These are phyloP conservation scores for Lathronympha strigana DNA, from an alignment of 2,888 invertebrate species.

Conservation along the genomic window DNA sequence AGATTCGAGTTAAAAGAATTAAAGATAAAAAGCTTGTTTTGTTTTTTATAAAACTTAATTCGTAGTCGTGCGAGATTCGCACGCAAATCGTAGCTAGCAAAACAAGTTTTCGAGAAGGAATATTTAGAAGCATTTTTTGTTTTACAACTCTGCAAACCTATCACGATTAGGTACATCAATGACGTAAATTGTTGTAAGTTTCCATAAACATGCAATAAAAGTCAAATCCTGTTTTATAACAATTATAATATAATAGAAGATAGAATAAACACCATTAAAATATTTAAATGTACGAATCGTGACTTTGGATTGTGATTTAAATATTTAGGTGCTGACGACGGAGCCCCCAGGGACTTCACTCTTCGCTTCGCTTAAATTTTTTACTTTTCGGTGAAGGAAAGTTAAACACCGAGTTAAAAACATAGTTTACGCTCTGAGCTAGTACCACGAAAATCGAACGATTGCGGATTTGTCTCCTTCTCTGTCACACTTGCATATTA, in stretches of 20 bases:
- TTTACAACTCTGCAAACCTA: slow-evolving; percentile 7
- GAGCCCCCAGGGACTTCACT: too few relatives aligned
- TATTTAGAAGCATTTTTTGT: not conserved
- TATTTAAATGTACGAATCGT: not conserved
- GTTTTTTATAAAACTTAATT: not conserved
- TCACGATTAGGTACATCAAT: slow-evolving; percentile 10
- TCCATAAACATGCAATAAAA: slow-evolving; percentile 2
- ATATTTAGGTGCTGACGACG: too few relatives aligned
- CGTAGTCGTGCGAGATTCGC: not conserved
- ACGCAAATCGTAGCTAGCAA: not conserved
- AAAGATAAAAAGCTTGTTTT: not conserved
- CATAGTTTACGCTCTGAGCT: too few relatives aligned
- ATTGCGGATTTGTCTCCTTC: too few relatives aligned
- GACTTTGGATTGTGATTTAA: too few relatives aligned
- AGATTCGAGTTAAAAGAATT: not conserved
- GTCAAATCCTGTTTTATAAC: not conserved
- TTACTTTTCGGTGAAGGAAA: too few relatives aligned
- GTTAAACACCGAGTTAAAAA: too few relatives aligned
- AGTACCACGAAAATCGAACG: too few relatives aligned
- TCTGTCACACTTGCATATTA: too few relatives aligned
- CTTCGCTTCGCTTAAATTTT: too few relatives aligned
- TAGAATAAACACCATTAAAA: not conserved
- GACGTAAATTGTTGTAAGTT: too few relatives aligned
- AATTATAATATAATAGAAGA: too few relatives aligned
- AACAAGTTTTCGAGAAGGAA: slow-evolving; percentile 15